Evolutionary conservation across 2,888 invertebrate genomes (phyloP).

Genomic region (Venusia cambrica): DNA sequence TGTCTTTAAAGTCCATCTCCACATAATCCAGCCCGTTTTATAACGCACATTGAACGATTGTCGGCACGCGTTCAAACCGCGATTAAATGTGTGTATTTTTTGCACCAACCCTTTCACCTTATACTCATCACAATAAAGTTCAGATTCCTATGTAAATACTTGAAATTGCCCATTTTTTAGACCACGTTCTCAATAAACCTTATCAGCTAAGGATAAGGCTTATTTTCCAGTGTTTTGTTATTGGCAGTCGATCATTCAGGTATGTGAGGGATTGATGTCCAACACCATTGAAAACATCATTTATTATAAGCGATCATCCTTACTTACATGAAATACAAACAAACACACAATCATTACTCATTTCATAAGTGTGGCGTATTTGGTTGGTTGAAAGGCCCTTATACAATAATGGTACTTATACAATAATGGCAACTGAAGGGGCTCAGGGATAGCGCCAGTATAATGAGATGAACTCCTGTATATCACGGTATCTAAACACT

Average conservation of each 20-base stretch:
- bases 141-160: slow-evolving; percentile 21
- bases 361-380: slow-evolving; percentile 6
- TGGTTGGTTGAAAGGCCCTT: no score
- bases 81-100: slow-evolving; percentile 24
- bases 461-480: no score
- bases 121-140: slow-evolving; percentile 9
- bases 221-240: slow-evolving; percentile 1
- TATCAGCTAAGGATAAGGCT: slow-evolving; percentile 5
- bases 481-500: no score
- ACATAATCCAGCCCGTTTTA: slow-evolving; percentile 29
- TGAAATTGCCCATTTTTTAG: slow-evolving; percentile 33
- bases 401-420: no score
- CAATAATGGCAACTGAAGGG: no score
- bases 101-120: slow-evolving; percentile 13
- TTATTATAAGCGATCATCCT: slow-evolving; percentile 34
- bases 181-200: slow-evolving; percentile 25
- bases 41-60: slow-evolving; percentile 42
- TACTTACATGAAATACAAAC: slow-evolving; percentile 10
- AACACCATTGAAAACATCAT: slow-evolving; percentile 33
- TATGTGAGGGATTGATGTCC: slow-evolving; percentile 27
- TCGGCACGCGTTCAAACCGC: slow-evolving; percentile 36
- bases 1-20: slow-evolving; percentile 38
- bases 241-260: slow-evolving; percentile 26
- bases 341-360: slow-evolving; percentile 18
- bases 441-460: no score